These are phyloP conservation scores for Zingel zingel DNA, from an alignment of 2,113 vertebrate genomes.

Conservation along the genomic window DNA sequence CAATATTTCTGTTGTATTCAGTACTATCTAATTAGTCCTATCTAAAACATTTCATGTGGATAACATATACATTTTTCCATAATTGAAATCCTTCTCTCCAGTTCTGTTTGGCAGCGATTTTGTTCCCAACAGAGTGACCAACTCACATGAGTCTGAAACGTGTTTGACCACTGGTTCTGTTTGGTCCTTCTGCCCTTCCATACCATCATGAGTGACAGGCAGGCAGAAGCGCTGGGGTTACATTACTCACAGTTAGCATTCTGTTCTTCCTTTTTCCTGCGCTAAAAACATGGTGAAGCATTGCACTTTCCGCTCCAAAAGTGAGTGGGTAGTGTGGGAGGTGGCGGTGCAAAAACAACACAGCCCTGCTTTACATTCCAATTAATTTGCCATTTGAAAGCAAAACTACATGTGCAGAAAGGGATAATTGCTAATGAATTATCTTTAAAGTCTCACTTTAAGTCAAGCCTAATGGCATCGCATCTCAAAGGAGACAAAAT, in stretches of 20 bases:
- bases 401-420: conserved; percentile 50
- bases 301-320: conserved; percentile 67
- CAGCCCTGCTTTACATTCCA: conserved; percentile 64
- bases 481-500: conserved; percentile 39
- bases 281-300: conserved; percentile 73
- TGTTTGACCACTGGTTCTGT: conserved; percentile 58
- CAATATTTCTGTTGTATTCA: not conserved
- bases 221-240: conserved; percentile 68
- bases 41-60: not conserved
- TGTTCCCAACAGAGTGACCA: conserved; percentile 35
- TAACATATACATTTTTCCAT: conserved; percentile 10
- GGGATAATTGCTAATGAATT: conserved; percentile 62
- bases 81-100: conserved; percentile 32
- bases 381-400: conserved; percentile 71
- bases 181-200: conserved; percentile 72
- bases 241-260: conserved; percentile 79
- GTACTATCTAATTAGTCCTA: not conserved
- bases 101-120: conserved; percentile 57
- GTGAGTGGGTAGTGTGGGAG: conserved; percentile 79
- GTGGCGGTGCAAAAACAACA: conserved; percentile 69
- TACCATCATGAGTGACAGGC: conserved; percentile 79
- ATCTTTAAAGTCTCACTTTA: conserved; percentile 47
- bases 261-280: conserved; percentile 73
- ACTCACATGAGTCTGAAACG: conserved; percentile 36
- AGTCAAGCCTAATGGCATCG: conserved; percentile 45